A percentile compares a stretch with the other conserved stretches of the same genome.
Evolutionary conservation across 64 coral and sea anemone species (phyloP).

Genomic region (Trachythela sp.): DNA sequence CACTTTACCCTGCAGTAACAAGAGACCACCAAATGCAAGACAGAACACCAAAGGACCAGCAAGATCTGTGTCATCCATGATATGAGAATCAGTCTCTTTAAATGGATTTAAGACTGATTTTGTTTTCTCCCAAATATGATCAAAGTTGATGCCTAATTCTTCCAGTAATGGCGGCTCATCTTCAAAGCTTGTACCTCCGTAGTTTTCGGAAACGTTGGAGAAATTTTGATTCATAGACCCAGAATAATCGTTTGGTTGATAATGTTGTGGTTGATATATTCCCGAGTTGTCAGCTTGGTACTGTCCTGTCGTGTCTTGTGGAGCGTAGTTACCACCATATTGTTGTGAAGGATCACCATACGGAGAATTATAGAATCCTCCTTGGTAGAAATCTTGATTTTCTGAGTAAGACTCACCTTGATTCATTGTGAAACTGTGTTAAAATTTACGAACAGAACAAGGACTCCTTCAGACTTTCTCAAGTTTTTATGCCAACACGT

Average conservation of each 20-base stretch:
- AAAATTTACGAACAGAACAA: too few relatives aligned
- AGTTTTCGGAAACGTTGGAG: constrained; percentile 48
- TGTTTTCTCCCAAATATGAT: constrained; percentile 95
- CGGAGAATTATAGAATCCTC: constrained; percentile 65
- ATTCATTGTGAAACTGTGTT: neutral
- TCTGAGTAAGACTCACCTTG: constrained; percentile 45
- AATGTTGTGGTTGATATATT: constrained; percentile 45
- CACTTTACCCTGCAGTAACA: constrained; percentile 87
- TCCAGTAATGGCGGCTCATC: constrained; percentile 85
- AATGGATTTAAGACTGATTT: constrained; percentile 86
- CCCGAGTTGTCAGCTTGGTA: constrained; percentile 42
- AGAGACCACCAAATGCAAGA: constrained; percentile 80
- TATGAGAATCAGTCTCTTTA: constrained; percentile 67
- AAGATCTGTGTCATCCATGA: constrained; percentile 96
- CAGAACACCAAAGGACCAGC: constrained; percentile 83
- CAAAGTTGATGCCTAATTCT: constrained; percentile 89
- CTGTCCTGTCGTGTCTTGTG: constrained; percentile 14
- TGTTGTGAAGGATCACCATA: constrained; percentile 38
- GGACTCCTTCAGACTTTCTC: too few relatives aligned
- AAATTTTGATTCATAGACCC: constrained; percentile 68
- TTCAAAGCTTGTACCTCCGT: constrained; percentile 51
- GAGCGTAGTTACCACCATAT: constrained; percentile 38
- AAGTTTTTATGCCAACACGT: too few relatives aligned
- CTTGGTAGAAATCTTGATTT: constrained; percentile 67
- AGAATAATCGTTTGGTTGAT: constrained; percentile 32